These are phyloP conservation scores for Abramis brama DNA, from an alignment of 2,113 vertebrate species.

Conservation along the genomic window DNA sequence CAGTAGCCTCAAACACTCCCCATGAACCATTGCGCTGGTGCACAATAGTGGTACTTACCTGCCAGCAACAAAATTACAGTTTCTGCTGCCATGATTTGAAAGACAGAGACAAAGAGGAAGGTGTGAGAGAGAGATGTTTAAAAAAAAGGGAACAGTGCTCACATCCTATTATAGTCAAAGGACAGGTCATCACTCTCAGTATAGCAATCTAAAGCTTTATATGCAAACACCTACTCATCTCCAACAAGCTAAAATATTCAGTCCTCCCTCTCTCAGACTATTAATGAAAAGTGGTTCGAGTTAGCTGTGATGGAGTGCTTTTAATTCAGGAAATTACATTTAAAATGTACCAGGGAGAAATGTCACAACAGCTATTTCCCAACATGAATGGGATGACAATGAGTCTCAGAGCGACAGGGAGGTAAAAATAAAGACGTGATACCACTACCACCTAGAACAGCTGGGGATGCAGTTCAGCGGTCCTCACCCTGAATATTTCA, in stretches of 20 bases:
- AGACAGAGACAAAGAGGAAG: neutral
- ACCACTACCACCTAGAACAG: neutral
- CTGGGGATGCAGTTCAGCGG: conserved; percentile 7
- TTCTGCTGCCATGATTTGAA: conserved; percentile 38
- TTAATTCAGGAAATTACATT: conserved; percentile 47
- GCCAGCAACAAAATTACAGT: neutral
- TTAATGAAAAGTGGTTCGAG: conserved; percentile 28
- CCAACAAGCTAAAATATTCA: conserved; percentile 16
- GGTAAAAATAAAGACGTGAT: conserved; percentile 14
- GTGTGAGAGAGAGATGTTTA: neutral
- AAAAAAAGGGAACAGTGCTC: conserved; percentile 18
- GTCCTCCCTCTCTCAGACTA: neutral
- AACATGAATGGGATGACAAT: conserved; percentile 34
- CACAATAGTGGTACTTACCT: neutral
- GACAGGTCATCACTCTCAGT: conserved; percentile 40
- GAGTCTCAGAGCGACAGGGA: neutral
- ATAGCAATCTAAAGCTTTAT: conserved; percentile 38
- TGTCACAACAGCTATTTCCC: conserved; percentile 42
- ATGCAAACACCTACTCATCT: conserved; percentile 26
- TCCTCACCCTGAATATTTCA: conserved; percentile 18
- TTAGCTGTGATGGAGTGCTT: conserved; percentile 41
- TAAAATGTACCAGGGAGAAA: conserved; percentile 21
- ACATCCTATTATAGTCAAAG: conserved; percentile 28
- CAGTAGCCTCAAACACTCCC: neutral
- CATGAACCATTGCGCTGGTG: neutral